These are phyloP conservation scores for Mactromeris polynyma DNA, from an alignment of 2,888 invertebrate species.

Conservation along the genomic window DNA sequence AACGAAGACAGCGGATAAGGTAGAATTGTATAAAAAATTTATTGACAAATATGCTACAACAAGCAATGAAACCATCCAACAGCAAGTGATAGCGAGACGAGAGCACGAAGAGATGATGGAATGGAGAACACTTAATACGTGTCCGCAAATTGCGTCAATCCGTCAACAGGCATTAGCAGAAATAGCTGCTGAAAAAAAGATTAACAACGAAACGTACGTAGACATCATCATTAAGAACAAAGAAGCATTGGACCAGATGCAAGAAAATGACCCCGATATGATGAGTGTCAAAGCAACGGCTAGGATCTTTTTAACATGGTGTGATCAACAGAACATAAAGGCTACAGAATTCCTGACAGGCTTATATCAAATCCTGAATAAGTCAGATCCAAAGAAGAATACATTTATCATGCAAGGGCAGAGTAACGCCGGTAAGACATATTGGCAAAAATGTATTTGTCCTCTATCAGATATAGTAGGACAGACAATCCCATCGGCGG, in stretches of 20 bases:
- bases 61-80: too few relatives aligned
- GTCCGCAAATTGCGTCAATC: neutral
- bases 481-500: neutral
- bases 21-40: too few relatives aligned
- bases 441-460: neutral
- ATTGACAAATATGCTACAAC: too few relatives aligned
- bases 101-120: neutral
- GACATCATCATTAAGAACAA: neutral
- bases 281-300: neutral
- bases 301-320: neutral
- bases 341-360: neutral
- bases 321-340: neutral
- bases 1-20: too few relatives aligned
- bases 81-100: too few relatives aligned
- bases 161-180: neutral
- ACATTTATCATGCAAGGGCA: neutral
- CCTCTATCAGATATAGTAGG: neutral
- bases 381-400: neutral
- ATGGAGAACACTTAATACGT: neutral
- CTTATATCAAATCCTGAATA: neutral
- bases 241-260: neutral
- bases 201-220: neutral
- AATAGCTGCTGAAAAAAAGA: neutral
- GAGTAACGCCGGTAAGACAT: neutral
- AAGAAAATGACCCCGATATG: neutral